These are phyloP conservation scores for Harpalus rubripes DNA, from an alignment of 2,888 invertebrate species.

Conservation along the genomic window DNA sequence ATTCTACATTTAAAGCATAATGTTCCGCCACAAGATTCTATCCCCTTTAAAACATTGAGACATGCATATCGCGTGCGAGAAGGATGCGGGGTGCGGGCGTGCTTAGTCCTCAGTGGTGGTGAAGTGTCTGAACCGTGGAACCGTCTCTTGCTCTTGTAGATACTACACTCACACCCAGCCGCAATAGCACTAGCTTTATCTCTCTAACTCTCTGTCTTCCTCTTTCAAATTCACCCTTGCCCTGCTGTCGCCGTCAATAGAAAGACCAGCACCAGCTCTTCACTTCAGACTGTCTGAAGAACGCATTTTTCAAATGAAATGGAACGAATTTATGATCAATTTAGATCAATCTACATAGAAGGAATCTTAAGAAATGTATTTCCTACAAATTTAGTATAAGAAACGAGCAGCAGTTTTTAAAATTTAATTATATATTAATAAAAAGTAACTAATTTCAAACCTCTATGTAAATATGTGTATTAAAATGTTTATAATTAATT, in stretches of 20 bases:
- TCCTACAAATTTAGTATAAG: too few species aligned
- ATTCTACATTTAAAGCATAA: neutral
- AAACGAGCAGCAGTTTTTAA: too few species aligned
- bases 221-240: neutral
- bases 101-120: neutral
- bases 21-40: neutral
- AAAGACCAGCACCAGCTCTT: neutral
- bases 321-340: neutral
- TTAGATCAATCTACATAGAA: too few species aligned
- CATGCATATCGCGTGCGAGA: constrained; percentile 2
- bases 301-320: neutral
- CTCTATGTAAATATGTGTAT: too few species aligned
- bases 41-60: constrained; percentile 22
- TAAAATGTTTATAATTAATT: neutral
- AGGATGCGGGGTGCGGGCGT: neutral
- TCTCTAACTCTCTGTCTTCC: neutral
- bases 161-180: neutral
- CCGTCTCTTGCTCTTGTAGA: neutral
- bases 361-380: too few species aligned
- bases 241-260: constrained; percentile 12
- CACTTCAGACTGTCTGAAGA: constrained; percentile 9
- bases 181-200: neutral
- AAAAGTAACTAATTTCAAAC: too few species aligned
- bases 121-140: constrained; percentile 25
- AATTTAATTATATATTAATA: too few species aligned